Evolutionary conservation across 92 coral and sea anemone genomes (phyloP), one percentile per base, ranked within the genome.

Genomic region (Blastomussa wellsi): DNA sequence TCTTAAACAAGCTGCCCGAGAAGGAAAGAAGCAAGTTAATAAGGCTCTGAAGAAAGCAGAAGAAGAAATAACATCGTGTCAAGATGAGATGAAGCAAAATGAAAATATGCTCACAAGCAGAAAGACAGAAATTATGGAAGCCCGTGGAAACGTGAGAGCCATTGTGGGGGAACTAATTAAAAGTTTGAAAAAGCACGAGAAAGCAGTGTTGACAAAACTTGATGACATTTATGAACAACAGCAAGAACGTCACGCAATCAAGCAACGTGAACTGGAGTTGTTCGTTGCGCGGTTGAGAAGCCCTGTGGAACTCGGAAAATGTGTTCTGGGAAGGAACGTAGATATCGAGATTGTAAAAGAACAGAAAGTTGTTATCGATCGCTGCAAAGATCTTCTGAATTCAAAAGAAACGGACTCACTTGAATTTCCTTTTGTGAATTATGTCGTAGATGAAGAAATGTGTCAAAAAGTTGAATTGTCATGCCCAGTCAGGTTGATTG

Each of bases 401-500:
- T 36, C 55, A 2, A 28, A 37, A 59, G 38, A 52, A 36, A 35
- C 33, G 35, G 26, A 69, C 24, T 28, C 38, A 55, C 29, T 24
- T 42, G 57, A 72, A n/a, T 16, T 74, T 10, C 55, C 79, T 29
- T 41, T 17, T 24, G 79, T 82, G 13, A 72, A 28, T 9, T 82
- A 72, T 55, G n/a, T 73, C 22, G 33, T 20, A 24, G 86, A 82
- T 37, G 71, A 82, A 14, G 71, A 82, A 19, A 10, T 37, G 49
- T 82, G 33, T 52, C 2, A 53, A 41, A 53, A 16, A 15, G 67
- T 82, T 13, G 72, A 26, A n/a, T 22, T 5, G 32, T 69, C 67
- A 11, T 53, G 79, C 32, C 75, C 74, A n/a, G 94, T 91, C 0
- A 78, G 49, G 15, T 59, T 91, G n/a, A 85, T 78, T 62, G 94